These are phyloP conservation scores for Saguinus midas DNA, from an alignment of 2,113 vertebrate species.

Conservation along the genomic window DNA sequence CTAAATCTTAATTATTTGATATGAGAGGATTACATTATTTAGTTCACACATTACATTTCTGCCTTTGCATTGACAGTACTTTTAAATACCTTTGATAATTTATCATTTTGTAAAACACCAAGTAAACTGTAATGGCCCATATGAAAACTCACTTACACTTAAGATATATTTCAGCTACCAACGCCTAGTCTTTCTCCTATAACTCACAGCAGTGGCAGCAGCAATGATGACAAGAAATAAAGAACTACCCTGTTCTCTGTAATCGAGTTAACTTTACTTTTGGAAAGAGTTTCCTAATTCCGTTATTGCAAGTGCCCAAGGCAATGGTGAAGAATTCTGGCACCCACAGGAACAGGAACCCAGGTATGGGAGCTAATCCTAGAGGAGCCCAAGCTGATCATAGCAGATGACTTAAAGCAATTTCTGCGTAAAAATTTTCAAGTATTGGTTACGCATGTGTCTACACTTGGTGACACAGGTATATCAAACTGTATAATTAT, in stretches of 20 bases:
- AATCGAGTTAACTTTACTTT: not conserved
- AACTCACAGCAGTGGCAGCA: not conserved
- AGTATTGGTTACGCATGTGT: not conserved
- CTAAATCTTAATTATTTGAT: not conserved
- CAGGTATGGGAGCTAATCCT: not conserved
- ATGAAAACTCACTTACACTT: not conserved
- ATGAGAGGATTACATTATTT: not conserved
- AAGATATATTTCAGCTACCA: not conserved
- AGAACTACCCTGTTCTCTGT: not conserved
- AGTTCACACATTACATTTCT: not conserved
- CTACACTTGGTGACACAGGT: not conserved
- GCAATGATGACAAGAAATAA: not conserved
- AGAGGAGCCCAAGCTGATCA: not conserved
- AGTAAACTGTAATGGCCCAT: not conserved
- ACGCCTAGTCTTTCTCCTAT: not conserved
- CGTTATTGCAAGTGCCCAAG: not conserved
- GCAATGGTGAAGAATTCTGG: not conserved
- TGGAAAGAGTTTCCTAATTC: not conserved
- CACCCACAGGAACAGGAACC: not conserved
- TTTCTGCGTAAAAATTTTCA: not conserved
- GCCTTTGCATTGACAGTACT: not conserved
- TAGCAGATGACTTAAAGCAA: not conserved
- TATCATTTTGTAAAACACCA: not conserved
- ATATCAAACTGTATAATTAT: not conserved
- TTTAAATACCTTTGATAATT: not conserved